Conservation (phyloP, 2,888 invertebrate genomes). For the Agriopis marginaria region DNA sequence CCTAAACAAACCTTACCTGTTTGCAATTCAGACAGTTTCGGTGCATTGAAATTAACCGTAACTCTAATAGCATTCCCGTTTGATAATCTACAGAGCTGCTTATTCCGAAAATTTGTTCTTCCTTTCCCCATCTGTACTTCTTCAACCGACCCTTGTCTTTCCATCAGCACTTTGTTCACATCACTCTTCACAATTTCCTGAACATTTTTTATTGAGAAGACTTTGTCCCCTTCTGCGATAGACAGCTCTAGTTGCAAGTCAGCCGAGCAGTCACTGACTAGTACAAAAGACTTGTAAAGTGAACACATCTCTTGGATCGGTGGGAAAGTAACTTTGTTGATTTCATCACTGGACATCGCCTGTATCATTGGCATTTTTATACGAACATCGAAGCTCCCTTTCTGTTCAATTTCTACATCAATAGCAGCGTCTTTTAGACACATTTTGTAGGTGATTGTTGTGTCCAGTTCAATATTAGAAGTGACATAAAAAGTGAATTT, state of each 20-base stretch:
- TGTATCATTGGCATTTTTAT: constrained; percentile 75
- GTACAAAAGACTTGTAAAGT: constrained; percentile 66
- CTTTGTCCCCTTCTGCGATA: constrained; percentile 63
- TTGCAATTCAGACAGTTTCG: constrained; percentile 63
- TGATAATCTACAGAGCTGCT: constrained; percentile 72
- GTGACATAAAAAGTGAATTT: constrained; percentile 69
- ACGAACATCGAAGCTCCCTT: constrained; percentile 60
- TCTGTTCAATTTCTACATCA: constrained; percentile 66
- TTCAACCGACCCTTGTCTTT: constrained; percentile 59
- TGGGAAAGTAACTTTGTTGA: constrained; percentile 71
- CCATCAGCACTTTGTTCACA: constrained; percentile 71
- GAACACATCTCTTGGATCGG: constrained; percentile 63
- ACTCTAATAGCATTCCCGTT: constrained; percentile 75
- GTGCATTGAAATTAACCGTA: constrained; percentile 69
- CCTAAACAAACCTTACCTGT: constrained; percentile 56
- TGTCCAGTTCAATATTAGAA: constrained; percentile 65
- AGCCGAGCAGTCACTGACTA: constrained; percentile 73
- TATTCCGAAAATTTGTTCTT: constrained; percentile 64
- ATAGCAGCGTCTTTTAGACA: constrained; percentile 70
- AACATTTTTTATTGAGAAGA: constrained; percentile 70
- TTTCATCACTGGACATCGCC: constrained; percentile 72
- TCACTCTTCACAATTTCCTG: constrained; percentile 76
- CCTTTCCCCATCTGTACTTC: constrained; percentile 55
- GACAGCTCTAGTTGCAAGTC: constrained; percentile 72
- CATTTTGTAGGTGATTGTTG: constrained; percentile 62